Percentiles rank a stretch among this genome's conserved stretches.
Conservation (phyloP, 1,140 invertebrate species). For the Orchesella cincta region DNA sequence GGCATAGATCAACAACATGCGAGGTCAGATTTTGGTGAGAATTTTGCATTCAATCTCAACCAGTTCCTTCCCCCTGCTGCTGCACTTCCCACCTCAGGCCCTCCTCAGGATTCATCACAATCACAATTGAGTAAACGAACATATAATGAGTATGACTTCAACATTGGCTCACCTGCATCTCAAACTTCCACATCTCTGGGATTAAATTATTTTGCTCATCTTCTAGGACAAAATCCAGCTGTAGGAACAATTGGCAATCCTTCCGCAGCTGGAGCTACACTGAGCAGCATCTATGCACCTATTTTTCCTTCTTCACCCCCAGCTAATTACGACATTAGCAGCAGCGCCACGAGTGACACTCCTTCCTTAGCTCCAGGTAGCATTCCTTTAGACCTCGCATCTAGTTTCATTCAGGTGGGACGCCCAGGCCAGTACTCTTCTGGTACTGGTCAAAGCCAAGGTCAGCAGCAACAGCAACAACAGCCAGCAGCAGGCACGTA, state of each 20-base stretch:
- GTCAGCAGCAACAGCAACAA: neutral
- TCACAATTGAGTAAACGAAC: conserved; percentile 4
- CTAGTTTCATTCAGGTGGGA: conserved; percentile 40
- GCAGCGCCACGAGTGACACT: neutral
- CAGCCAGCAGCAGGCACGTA: neutral
- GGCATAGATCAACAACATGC: too few species aligned
- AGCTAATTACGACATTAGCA: neutral
- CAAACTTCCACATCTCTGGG: neutral
- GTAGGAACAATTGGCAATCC: neutral
- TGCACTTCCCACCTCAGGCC: neutral
- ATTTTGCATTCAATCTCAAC: neutral
- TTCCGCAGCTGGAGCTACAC: neutral
- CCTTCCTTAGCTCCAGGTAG: conserved; percentile 28
- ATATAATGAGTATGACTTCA: neutral
- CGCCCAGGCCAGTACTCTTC: neutral
- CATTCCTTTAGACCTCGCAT: conserved; percentile 42
- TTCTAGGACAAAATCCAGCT: conserved; percentile 12
- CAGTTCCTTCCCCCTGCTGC: neutral
- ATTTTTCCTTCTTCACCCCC: neutral
- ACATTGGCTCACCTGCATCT: neutral
- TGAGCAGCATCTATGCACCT: neutral
- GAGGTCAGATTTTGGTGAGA: neutral
- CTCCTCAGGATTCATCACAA: neutral
- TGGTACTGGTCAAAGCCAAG: neutral
- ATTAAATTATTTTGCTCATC: conserved; percentile 2